Conservation (phyloP, 2,113 vertebrate species). For the Pagrus major region DNA sequence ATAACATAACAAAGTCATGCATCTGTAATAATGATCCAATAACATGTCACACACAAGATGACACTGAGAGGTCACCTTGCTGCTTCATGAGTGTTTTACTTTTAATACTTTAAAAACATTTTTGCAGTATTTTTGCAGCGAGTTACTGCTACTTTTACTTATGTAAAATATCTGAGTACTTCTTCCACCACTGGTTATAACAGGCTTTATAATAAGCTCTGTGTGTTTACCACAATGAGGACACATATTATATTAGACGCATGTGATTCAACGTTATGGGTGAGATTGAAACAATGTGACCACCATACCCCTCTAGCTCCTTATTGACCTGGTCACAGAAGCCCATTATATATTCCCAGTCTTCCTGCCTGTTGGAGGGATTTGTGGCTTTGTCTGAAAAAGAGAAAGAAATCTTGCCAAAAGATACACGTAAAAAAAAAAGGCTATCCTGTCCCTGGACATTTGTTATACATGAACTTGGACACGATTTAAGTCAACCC, state of each 20-base stretch:
- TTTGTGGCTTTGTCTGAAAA: constrained; percentile 95
- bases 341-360: constrained; percentile 96
- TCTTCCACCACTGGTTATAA: too few relatives aligned
- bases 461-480: not conserved
- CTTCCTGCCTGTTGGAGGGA: constrained; percentile 94
- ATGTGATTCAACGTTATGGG: not conserved
- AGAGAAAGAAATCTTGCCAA: not conserved
- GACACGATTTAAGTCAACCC: not conserved
- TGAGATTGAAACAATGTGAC: constrained; percentile 52
- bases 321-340: constrained; percentile 99
- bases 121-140: too few relatives aligned
- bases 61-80: too few relatives aligned
- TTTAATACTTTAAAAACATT: too few relatives aligned
- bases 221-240: constrained; percentile 6
- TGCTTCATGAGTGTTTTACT: too few relatives aligned
- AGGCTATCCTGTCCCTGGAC: not conserved
- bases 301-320: constrained; percentile 92
- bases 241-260: constrained; percentile 9
- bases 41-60: too few relatives aligned
- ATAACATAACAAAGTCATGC: too few relatives aligned
- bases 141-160: too few relatives aligned
- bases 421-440: not conserved
- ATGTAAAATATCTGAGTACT: too few relatives aligned
- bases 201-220: not conserved
- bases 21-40: too few relatives aligned